Percentiles rank a stretch among this genome's conserved stretches.
Conservation (phyloP, 1,140 invertebrate species). For the Temnothorax longispinosus region DNA sequence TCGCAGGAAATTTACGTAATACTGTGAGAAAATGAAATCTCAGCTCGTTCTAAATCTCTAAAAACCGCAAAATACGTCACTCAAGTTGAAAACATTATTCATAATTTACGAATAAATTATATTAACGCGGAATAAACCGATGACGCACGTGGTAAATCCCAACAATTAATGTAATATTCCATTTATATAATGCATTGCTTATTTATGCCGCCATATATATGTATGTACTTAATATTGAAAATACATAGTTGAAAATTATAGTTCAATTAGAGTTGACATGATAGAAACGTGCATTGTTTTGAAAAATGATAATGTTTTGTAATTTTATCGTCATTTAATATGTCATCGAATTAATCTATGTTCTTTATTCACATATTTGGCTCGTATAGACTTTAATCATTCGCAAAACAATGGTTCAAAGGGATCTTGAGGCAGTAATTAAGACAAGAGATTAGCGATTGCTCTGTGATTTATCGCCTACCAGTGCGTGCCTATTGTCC, state of each 20-base stretch:
- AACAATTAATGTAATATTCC: not conserved
- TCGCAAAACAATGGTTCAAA: not conserved
- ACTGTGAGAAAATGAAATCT: constrained; percentile 17
- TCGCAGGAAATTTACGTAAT: constrained; percentile 3
- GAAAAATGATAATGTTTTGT: not conserved
- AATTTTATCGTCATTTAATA: not conserved
- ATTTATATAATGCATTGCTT: not conserved
- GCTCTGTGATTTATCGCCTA: constrained; percentile 19
- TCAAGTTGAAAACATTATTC: not conserved
- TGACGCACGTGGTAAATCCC: constrained; percentile 12
- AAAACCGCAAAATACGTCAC: constrained; percentile 11
- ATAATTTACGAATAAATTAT: constrained; percentile 2
- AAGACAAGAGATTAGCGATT: constrained; percentile 25
- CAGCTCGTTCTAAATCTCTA: not conserved
- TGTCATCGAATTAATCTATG: not conserved
- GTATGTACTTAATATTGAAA: not conserved
- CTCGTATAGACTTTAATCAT: not conserved
- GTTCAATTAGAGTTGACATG: not conserved
- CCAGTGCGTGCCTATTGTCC: constrained; percentile 26
- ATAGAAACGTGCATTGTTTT: not conserved
- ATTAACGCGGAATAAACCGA: not conserved
- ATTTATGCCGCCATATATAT: not conserved
- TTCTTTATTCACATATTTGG: not conserved
- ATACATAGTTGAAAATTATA: not conserved
- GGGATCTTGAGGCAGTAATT: not conserved